Evolutionary conservation across 2,888 invertebrate species (phyloP).

Genomic region (Willowsia nigromaculata): DNA sequence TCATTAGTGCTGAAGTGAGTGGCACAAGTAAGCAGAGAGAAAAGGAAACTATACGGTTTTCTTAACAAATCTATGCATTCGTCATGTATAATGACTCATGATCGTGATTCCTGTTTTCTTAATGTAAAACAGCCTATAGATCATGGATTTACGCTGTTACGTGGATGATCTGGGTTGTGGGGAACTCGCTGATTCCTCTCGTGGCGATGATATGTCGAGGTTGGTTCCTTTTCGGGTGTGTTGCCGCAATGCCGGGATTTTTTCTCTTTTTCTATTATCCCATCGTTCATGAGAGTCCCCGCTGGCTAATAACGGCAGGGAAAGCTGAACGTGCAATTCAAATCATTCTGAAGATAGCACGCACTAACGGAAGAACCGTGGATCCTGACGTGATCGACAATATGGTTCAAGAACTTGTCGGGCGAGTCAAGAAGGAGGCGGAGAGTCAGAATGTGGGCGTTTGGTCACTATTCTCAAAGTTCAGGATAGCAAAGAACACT

Average conservation of each 20-base stretch:
- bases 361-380: slow-evolving; percentile 40
- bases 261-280: slow-evolving; percentile 75
- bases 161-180: slow-evolving; percentile 75
- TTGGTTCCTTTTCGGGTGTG: slow-evolving; percentile 79
- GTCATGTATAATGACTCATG: neutral
- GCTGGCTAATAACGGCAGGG: slow-evolving; percentile 76
- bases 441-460: slow-evolving; percentile 57
- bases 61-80: neutral
- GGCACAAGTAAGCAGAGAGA: slow-evolving; percentile 69
- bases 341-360: slow-evolving; percentile 68
- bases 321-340: slow-evolving; percentile 36
- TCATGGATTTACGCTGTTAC: slow-evolving; percentile 72
- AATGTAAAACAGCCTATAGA: slow-evolving; percentile 50
- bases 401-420: slow-evolving; percentile 49
- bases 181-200: slow-evolving; percentile 77
- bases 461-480: slow-evolving; percentile 77
- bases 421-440: slow-evolving; percentile 41
- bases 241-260: slow-evolving; percentile 77
- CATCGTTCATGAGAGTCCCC: slow-evolving; percentile 78
- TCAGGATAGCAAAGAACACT: slow-evolving; percentile 75
- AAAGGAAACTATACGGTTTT: too few species aligned
- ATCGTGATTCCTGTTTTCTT: neutral
- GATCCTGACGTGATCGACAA: slow-evolving; percentile 36
- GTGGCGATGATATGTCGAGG: slow-evolving; percentile 79
- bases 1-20: slow-evolving; percentile 74